These are phyloP conservation scores for Cyprinella venusta DNA, from an alignment of 2,797 vertebrate genomes.

Conservation along the genomic window DNA sequence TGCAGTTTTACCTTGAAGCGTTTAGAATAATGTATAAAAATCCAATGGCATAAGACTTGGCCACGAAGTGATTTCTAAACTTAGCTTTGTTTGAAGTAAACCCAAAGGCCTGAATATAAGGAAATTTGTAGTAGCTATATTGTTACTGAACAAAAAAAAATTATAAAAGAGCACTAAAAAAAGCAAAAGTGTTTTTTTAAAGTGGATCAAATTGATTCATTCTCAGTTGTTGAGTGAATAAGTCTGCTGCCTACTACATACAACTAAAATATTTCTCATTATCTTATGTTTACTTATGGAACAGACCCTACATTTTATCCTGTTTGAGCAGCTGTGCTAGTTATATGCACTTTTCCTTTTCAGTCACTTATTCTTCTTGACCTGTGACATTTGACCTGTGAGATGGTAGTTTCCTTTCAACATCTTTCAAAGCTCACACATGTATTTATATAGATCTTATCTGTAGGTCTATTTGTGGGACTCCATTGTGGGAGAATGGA, in stretches of 20 bases:
- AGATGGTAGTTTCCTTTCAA: slow-evolving; percentile 5
- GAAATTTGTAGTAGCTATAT: background rate
- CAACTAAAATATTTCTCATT: too few species aligned
- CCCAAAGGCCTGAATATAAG: background rate
- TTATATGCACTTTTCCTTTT: background rate
- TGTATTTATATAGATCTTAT: slow-evolving; percentile 52
- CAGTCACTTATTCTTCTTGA: slow-evolving; percentile 6
- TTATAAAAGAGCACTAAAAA: background rate
- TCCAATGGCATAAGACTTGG: background rate
- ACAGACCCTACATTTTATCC: background rate
- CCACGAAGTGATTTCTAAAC: background rate
- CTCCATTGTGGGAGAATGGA: slow-evolving; percentile 26
- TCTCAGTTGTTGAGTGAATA: background rate
- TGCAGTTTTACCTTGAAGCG: slow-evolving; percentile 12
- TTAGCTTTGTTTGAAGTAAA: background rate
- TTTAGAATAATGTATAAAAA: slow-evolving; percentile 11
- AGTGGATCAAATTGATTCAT: background rate
- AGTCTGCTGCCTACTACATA: too few species aligned
- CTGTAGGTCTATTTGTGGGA: slow-evolving; percentile 42
- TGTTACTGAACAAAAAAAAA: background rate
- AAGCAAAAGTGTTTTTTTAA: background rate
- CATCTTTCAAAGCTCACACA: slow-evolving; percentile 27
- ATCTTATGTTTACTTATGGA: background rate
- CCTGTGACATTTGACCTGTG: slow-evolving; percentile 36
- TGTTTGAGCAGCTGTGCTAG: background rate